Base-by-base conservation (phyloP, 2,797 vertebrate genomes). In the Chaetophractus vellerosus region DNA sequence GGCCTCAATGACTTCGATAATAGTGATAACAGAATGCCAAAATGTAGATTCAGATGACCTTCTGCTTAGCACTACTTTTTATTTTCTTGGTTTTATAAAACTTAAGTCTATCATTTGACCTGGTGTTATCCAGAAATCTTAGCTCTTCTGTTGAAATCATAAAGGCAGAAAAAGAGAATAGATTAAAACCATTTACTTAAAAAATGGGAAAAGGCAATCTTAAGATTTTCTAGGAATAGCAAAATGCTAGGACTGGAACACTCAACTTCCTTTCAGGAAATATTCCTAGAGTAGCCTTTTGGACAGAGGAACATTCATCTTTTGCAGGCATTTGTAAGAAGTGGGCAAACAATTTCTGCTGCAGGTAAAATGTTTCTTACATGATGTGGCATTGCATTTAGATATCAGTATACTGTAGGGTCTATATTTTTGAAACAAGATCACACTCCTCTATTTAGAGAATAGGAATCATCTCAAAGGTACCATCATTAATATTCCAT, bases 11-110 rank as follows among this genome's bases (percentile, higher is more conserved):
- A 41, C 48, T 55, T 91, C 31, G 72, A 87, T 63, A 95, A 84
- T 85, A 63, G 69, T 82, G 90, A 91, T 81, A 91, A 85, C 28
- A 91, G 91, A 93, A 88, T 85, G 63, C 74, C 69, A 61, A 78
- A 94, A 93, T 66, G 72, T 69, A 82, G 84, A 92, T 38, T 91
- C 52, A 7, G 31, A 61, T 68, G 76, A n/a, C 63, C 55, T 89
- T 52, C 84, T 87, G n/a, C 28, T 63, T 75, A 80, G 8, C 38
- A 50, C 24, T 78, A 33, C 74, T 78, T 78, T 81, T 66, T 90
- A 81, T 71, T 88, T 94, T 33, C 52, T 96, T 74, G 36, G 26
- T 75, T 95, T 96, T 87, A 82, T 24, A 87, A 48, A 93, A 96
- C 66, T 7, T 74, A 63, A 26, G 14, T 57, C 90, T 69, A 21